Base-by-base conservation (phyloP, 2,888 invertebrate species). In the Apeira syringaria region DNA sequence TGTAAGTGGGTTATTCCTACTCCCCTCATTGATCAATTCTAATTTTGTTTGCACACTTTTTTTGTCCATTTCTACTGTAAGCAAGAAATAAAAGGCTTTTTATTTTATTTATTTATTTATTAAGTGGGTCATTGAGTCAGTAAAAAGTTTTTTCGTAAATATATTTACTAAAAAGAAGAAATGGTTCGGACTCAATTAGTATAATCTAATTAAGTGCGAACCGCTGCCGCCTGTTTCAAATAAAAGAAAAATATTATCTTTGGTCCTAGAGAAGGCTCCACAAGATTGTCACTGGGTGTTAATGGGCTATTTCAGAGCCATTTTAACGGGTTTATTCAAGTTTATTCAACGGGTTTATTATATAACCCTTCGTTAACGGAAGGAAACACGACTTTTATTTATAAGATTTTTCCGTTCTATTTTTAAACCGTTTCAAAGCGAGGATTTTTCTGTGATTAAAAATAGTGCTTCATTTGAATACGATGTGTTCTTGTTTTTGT, bases 241-340 rank as follows among this genome's bases (percentile, higher is more conserved):
- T 85, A 84, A 82, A 80, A 81, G 79, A 75, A 81, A 79, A 84
- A 81, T 84, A 84, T 83, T 81, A 77, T 79, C 74, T 70, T 80
- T 80, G 66, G 64, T 66, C 56, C 58, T 36, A 53, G 61, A 73
- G 65, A 58, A 72, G 72, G 58, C 72, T 70, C 69, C 68, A 73
- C 74, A 78, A 80, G 79, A 80, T 75, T 81, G 80, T 82, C 81
- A 73, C 66, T 57, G 72, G 69, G 77, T 75, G 79, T 77, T 85
- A 84, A 85, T 80, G 80, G 81, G 73, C 83, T 74, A 79, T 80
- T 78, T 74, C 65, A 66, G 67, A 64, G 71, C 31, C 75, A 77
- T 78, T 85, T 80, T 67, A 70, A 73, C 75, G 66, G n/a, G 79
- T 78, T 80, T 81, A 79, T 80, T 76, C 71, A 82, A 80, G 79